Conservation (phyloP, 2,113 vertebrate species). For the Microcebus ravelobensis region DNA sequence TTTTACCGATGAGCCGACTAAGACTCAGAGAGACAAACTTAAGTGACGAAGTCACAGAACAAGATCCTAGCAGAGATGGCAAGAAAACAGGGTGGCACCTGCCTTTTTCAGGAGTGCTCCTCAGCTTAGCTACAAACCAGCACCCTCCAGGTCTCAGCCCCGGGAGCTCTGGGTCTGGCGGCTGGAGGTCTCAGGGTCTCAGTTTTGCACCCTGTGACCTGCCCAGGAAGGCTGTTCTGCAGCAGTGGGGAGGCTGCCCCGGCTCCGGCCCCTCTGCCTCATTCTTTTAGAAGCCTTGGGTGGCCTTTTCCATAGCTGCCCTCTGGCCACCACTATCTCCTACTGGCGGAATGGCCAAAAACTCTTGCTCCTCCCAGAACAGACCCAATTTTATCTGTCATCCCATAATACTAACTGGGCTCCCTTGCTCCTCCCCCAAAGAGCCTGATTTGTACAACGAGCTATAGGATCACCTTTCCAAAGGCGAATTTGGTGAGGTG, state of each 20-base stretch:
- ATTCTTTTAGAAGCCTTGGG: not conserved
- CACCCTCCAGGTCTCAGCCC: not conserved
- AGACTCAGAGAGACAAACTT: not conserved
- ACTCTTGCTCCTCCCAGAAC: not conserved
- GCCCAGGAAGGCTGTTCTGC: not conserved
- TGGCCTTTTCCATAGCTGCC: not conserved
- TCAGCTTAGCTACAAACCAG: not conserved
- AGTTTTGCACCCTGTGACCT: not conserved
- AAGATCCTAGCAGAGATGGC: not conserved
- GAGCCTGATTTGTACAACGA: not conserved
- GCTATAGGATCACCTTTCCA: not conserved
- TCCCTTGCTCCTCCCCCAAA: not conserved
- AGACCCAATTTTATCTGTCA: not conserved
- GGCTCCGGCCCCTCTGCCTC: accelerated
- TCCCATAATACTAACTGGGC: no score
- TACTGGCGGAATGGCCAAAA: not conserved
- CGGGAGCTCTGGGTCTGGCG: not conserved
- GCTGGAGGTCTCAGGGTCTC: not conserved
- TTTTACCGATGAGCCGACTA: not conserved
- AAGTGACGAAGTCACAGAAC: not conserved
- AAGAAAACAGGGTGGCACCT: not conserved
- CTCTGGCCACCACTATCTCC: not conserved
- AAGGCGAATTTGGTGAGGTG: not conserved
- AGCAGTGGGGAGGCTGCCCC: not conserved
- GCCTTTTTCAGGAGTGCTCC: not conserved